Evolutionary conservation across 2,888 invertebrate species (phyloP).

Genomic region (Drosophila testacea): DNA sequence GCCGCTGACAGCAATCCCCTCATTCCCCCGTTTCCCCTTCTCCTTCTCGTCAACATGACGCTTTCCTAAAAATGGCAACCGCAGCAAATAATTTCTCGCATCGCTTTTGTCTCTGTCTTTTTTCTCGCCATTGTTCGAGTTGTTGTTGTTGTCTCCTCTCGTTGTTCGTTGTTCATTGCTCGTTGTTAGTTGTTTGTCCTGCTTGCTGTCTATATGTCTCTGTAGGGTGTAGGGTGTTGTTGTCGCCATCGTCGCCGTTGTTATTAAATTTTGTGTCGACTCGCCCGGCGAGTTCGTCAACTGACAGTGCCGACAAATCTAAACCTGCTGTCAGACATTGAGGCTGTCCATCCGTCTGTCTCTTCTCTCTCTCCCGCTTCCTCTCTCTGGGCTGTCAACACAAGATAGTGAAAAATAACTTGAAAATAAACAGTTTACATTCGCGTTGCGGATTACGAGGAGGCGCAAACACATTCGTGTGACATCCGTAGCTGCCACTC

Average conservation of each 20-base stretch:
- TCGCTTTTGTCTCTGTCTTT: constrained; percentile 46
- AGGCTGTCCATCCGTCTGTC: constrained; percentile 7
- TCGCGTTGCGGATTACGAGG: constrained; percentile 44
- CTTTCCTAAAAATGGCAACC: constrained; percentile 61
- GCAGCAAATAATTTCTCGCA: constrained; percentile 68
- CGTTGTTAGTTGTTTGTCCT: constrained; percentile 14
- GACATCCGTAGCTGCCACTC: constrained; percentile 24
- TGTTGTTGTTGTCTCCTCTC: constrained; percentile 7
- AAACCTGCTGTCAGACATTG: constrained; percentile 51
- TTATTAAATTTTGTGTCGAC: constrained; percentile 63
- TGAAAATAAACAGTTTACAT: constrained; percentile 63
- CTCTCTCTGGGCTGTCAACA: constrained; percentile 51
- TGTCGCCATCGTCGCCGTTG: constrained; percentile 39
- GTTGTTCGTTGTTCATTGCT: constrained; percentile 26
- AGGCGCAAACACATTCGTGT: constrained; percentile 24
- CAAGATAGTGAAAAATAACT: constrained; percentile 68
- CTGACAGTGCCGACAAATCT: constrained; percentile 46
- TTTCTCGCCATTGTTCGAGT: constrained; percentile 48
- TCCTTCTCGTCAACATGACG: constrained; percentile 49
- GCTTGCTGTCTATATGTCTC: constrained; percentile 16
- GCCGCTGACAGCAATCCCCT: constrained; percentile 41
- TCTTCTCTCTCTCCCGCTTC: not conserved
- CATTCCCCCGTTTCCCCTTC: not conserved
- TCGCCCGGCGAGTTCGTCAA: constrained; percentile 31
- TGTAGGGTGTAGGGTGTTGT: constrained; percentile 47